These are phyloP conservation scores for Lottia gigantea DNA, from an alignment of 2,888 invertebrate species.

Conservation along the genomic window DNA sequence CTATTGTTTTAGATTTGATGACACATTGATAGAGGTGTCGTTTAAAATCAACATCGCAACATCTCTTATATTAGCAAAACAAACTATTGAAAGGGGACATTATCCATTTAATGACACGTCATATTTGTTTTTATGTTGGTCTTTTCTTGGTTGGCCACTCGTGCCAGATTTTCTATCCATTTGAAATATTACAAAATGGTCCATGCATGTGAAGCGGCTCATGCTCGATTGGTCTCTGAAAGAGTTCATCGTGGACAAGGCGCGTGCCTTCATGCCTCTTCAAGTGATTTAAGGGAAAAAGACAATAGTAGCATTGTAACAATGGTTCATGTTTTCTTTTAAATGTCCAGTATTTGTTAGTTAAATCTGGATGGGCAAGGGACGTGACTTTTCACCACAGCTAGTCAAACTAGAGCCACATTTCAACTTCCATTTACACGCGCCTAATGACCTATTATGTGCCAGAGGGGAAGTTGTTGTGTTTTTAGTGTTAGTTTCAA, in stretches of 20 bases:
- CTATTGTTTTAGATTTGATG: slow-evolving; percentile 1
- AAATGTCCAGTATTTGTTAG: slow-evolving; percentile 2
- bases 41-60: background rate
- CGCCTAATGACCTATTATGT: slow-evolving; percentile 5
- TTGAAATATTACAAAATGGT: slow-evolving; percentile 7
- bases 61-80: background rate
- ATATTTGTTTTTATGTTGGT: background rate
- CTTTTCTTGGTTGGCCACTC: background rate
- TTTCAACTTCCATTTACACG: slow-evolving; percentile 6
- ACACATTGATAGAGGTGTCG: slow-evolving; percentile 5
- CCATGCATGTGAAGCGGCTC: background rate
- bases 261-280: slow-evolving; percentile 8
- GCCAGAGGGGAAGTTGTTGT: background rate
- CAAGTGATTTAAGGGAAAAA: background rate
- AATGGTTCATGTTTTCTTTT: slow-evolving; percentile 4
- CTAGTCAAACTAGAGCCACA: background rate
- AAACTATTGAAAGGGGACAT: slow-evolving; percentile 5
- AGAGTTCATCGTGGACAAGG: background rate
- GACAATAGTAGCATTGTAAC: slow-evolving; percentile 4
- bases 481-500: no score
- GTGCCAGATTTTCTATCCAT: background rate
- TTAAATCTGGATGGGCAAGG: background rate
- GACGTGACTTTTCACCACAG: slow-evolving; percentile 5
- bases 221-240: background rate
- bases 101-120: slow-evolving; percentile 9